phyloP scores from a whole-genome alignment of 2,888 invertebrate species.

The Cancer borealis region DNA sequence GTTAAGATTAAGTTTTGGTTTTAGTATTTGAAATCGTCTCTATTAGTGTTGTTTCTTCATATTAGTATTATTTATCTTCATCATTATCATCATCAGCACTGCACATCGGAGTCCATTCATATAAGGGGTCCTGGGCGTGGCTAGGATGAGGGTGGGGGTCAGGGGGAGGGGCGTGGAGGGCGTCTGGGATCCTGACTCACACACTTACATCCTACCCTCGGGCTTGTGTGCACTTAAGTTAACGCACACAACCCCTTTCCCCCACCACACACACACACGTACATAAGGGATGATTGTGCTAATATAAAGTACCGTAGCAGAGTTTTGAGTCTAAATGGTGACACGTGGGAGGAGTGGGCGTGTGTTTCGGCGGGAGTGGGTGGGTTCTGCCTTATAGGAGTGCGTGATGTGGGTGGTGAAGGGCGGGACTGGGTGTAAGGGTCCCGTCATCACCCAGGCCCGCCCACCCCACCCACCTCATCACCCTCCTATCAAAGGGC shows the following conservation, averaged over 20 bases:
- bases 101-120: background rate
- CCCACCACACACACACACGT: background rate
- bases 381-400: background rate
- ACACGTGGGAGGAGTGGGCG: background rate
- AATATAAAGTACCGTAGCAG: background rate
- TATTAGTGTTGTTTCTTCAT: background rate
- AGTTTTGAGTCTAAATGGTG: background rate
- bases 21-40: background rate
- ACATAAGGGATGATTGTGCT: background rate
- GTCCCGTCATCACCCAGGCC: background rate
- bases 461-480: background rate
- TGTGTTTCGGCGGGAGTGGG: background rate
- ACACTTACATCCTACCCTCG: background rate
- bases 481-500: background rate
- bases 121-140: background rate
- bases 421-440: background rate
- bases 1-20: background rate
- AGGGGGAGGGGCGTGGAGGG: no score
- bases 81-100: background rate
- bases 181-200: background rate
- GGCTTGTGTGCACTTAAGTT: background rate
- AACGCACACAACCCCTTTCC: background rate
- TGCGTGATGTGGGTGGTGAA: background rate
- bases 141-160: background rate
- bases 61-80: background rate